Conservation (phyloP, 1,140 invertebrate species). For the Pseudomyrmex gracilis region DNA sequence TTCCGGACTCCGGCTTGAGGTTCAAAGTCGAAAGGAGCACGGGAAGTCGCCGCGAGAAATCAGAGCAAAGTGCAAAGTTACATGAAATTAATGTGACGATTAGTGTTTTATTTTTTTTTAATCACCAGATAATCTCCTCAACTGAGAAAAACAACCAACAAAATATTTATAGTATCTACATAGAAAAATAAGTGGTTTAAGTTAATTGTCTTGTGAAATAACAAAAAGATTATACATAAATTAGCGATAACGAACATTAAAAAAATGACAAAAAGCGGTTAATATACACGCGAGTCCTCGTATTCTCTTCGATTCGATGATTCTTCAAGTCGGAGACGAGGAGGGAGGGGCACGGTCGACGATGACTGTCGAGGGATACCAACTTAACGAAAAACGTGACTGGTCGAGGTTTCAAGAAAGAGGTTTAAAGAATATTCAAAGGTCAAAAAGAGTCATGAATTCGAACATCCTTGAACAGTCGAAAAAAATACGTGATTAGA, state of each 20-base stretch:
- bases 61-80: neutral
- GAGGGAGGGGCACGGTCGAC: slow-evolving; percentile 41
- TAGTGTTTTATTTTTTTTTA: neutral
- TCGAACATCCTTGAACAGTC: slow-evolving; percentile 80
- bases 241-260: too few species aligned
- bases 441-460: slow-evolving; percentile 71
- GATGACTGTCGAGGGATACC: slow-evolving; percentile 52
- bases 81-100: neutral
- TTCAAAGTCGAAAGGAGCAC: neutral
- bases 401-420: slow-evolving; percentile 59
- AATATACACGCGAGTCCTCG: slow-evolving; percentile 12
- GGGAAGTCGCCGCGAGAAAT: slow-evolving; percentile 1
- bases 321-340: slow-evolving; percentile 7
- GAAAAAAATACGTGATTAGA: slow-evolving; percentile 81
- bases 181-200: too few species aligned
- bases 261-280: neutral
- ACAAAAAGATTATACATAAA: too few species aligned
- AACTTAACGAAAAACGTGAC: slow-evolving; percentile 59
- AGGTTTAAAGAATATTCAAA: slow-evolving; percentile 53
- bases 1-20: slow-evolving; percentile 13
- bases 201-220: too few species aligned
- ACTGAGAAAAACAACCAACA: too few species aligned
- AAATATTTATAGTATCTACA: too few species aligned
- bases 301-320: neutral
- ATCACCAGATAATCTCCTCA: neutral